A percentile compares a stretch with the other conserved stretches of the same genome.
These are phyloP conservation scores for Toxotes chatareus DNA, from an alignment of 2,113 vertebrate genomes.

Conservation along the genomic window DNA sequence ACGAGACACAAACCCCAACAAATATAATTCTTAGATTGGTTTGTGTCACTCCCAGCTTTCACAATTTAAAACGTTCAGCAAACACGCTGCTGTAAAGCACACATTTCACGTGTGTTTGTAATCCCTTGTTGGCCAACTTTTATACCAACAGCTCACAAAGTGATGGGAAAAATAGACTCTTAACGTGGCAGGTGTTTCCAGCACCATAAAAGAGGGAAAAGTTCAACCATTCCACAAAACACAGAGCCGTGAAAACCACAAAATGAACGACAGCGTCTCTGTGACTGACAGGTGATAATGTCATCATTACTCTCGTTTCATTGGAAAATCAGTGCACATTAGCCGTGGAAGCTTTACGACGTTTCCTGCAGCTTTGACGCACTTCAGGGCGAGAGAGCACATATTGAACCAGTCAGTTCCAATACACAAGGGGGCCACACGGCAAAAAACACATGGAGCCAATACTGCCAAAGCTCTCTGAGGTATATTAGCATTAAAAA, in stretches of 20 bases:
- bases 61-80: neutral
- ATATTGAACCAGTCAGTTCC: slow-evolving; percentile 54
- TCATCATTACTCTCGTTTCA: slow-evolving; percentile 57
- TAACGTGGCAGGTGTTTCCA: slow-evolving; percentile 49
- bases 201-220: slow-evolving; percentile 21
- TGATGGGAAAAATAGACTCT: slow-evolving; percentile 10
- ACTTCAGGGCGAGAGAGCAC: slow-evolving; percentile 47
- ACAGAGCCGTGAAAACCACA: slow-evolving; percentile 10
- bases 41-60: neutral
- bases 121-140: slow-evolving; percentile 1
- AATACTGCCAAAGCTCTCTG: slow-evolving; percentile 29
- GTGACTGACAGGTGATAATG: slow-evolving; percentile 59
- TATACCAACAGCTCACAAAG: slow-evolving; percentile 19
- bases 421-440: slow-evolving; percentile 31
- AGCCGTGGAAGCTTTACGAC: slow-evolving; percentile 44
- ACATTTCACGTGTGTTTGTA: neutral
- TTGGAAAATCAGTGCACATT: slow-evolving; percentile 59
- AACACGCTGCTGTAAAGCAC: slow-evolving; percentile 1
- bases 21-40: neutral
- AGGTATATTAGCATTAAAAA: slow-evolving; percentile 41
- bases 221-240: slow-evolving; percentile 18
- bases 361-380: slow-evolving; percentile 53
- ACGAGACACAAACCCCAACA: neutral
- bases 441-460: slow-evolving; percentile 29
- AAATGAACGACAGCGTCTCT: slow-evolving; percentile 8